phyloP scores from a whole-genome alignment of 2,888 invertebrate species.

The Diplazon laetatorius region DNA sequence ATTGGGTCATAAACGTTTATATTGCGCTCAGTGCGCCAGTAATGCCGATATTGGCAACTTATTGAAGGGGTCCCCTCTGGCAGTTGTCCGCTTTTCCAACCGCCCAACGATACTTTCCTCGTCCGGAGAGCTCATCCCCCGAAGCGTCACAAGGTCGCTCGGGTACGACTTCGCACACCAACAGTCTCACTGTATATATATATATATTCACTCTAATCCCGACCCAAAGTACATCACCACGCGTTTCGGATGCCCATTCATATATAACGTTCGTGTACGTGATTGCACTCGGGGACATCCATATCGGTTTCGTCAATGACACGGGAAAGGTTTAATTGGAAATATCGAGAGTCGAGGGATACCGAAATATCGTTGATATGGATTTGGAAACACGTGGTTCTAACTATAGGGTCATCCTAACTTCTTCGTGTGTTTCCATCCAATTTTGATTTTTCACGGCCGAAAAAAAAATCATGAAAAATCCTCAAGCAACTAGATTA shows the following conservation, averaged over 20 bases:
- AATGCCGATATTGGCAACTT: slow-evolving; percentile 82
- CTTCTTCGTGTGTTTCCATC: background rate
- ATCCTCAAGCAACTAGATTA: no score
- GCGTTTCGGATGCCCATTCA: slow-evolving; percentile 8
- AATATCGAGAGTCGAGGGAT: slow-evolving; percentile 67
- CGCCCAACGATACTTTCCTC: slow-evolving; percentile 54
- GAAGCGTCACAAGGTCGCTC: slow-evolving; percentile 49
- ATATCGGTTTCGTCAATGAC: slow-evolving; percentile 34
- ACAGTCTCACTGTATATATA: slow-evolving; percentile 28
- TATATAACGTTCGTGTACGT: slow-evolving; percentile 11
- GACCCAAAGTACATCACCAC: slow-evolving; percentile 70
- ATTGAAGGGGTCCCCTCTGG: slow-evolving; percentile 75
- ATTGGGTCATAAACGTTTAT: slow-evolving; percentile 82
- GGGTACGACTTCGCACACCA: slow-evolving; percentile 39
- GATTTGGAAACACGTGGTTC: slow-evolving; percentile 66
- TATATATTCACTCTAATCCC: slow-evolving; percentile 75
- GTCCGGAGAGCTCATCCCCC: slow-evolving; percentile 66
- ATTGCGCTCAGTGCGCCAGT: slow-evolving; percentile 80
- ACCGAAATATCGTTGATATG: slow-evolving; percentile 60
- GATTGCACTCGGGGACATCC: slow-evolving; percentile 34
- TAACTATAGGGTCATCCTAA: slow-evolving; percentile 50
- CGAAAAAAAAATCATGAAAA: no score
- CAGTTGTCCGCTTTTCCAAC: slow-evolving; percentile 47
- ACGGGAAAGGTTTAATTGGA: slow-evolving; percentile 78
- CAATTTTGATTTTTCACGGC: no score